phyloP scores from a whole-genome alignment of 2,888 invertebrate genomes.

The Hermaeophaga mercurialis region DNA sequence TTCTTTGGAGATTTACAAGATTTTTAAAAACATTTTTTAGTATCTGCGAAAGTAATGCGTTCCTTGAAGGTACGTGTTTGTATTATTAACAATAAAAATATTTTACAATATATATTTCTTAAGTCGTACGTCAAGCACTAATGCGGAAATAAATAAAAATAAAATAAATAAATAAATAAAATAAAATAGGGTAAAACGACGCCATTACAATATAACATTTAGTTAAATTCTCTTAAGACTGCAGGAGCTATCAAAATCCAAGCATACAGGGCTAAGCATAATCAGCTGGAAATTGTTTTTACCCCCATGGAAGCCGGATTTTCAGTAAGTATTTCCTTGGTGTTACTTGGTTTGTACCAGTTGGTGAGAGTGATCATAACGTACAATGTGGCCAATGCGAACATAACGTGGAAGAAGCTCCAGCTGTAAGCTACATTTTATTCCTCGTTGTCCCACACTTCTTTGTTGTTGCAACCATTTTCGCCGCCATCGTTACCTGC shows the following conservation, averaged over 20 bases:
- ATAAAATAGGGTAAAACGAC: background rate
- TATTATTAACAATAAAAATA: too few species aligned
- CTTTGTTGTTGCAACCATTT: constrained; percentile 59
- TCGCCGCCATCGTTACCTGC: constrained; percentile 62
- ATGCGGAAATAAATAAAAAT: too few species aligned
- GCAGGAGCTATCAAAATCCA: constrained; percentile 96
- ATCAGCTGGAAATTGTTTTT: constrained; percentile 96
- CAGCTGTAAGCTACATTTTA: constrained; percentile 91
- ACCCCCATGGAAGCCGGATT: constrained; percentile 98
- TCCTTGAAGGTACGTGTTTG: too few species aligned
- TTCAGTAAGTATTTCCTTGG: too few species aligned
- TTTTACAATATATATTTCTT: too few species aligned
- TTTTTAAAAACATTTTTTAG: too few species aligned
- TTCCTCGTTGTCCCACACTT: constrained; percentile 94
- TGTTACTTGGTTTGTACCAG: constrained; percentile 97
- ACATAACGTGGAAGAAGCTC: constrained; percentile 96
- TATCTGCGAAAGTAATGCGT: too few species aligned
- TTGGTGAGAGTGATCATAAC: constrained; percentile 99
- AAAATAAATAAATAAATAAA: too few species aligned
- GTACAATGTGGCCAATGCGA: constrained; percentile 94
- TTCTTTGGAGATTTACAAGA: too few species aligned
- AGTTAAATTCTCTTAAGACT: constrained; percentile 79
- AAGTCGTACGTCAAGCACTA: too few species aligned
- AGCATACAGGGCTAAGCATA: constrained; percentile 86
- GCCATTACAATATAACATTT: constrained; percentile 5